phyloP scores from a whole-genome alignment of 2,888 invertebrate species.

The Melanophora roralis region DNA sequence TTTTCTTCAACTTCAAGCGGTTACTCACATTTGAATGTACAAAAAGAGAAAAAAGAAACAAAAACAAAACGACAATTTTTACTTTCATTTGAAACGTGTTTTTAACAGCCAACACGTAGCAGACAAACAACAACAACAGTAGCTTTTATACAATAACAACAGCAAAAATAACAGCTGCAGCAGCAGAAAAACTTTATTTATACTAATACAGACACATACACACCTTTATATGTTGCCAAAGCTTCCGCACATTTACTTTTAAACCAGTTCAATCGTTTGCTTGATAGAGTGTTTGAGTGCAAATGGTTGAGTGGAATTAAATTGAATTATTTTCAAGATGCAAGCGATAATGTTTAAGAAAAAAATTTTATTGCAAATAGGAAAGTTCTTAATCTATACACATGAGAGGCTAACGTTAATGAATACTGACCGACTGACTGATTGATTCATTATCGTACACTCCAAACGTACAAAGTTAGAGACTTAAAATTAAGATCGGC shows the following conservation, averaged over 20 bases:
- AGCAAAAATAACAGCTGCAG: constrained; percentile 24
- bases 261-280: not conserved
- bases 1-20: constrained; percentile 32
- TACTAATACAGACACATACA: not conserved
- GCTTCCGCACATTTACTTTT: constrained; percentile 48
- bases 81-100: constrained; percentile 76
- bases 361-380: no score
- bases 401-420: no score
- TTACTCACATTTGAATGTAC: constrained; percentile 59
- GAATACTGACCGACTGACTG: no score
- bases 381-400: no score
- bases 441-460: no score
- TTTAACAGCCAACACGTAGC: constrained; percentile 59
- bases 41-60: constrained; percentile 31
- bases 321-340: no score
- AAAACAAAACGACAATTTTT: constrained; percentile 66
- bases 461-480: no score
- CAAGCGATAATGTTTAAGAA: no score
- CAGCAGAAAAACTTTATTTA: not conserved
- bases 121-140: constrained; percentile 22
- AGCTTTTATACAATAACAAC: constrained; percentile 17
- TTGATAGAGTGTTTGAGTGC: not conserved
- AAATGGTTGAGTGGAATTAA: not conserved
- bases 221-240: constrained; percentile 16
- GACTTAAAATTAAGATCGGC: no score